Conservation (phyloP, 2,113 vertebrate species). For the Serinus canaria region DNA sequence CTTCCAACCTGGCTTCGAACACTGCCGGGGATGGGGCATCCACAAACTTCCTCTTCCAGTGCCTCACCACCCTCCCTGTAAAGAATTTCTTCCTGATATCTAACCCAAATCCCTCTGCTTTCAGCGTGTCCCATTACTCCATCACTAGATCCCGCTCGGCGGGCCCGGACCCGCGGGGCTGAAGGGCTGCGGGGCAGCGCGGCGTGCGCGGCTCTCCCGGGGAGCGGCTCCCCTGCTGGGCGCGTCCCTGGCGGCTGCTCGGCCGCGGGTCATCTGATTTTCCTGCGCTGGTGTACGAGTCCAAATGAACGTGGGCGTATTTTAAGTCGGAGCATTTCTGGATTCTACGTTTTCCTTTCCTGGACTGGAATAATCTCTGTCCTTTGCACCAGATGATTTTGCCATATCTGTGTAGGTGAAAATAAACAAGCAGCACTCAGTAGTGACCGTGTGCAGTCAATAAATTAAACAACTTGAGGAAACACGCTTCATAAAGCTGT, state of each 20-base stretch:
- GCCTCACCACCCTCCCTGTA: background rate
- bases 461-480: background rate
- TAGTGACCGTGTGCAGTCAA: background rate
- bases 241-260: fast-evolving
- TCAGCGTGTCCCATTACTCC: fast-evolving
- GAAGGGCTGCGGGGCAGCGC: background rate
- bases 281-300: fast-evolving
- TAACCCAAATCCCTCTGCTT: too few relatives aligned
- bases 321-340: background rate
- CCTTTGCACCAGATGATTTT: background rate
- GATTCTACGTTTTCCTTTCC: background rate
- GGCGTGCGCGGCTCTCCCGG: fast-evolving
- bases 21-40: too few relatives aligned
- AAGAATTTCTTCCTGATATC: background rate
- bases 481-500: background rate
- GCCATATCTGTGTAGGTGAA: background rate
- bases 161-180: background rate
- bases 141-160: fast-evolving
- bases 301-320: fast-evolving
- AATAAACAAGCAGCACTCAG: background rate
- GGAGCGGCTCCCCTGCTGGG: fast-evolving
- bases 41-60: background rate
- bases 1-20: background rate
- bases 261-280: fast-evolving
- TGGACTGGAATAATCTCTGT: too few relatives aligned